These are phyloP conservation scores for Mnemiopsis leidyi DNA, from an alignment of 37 sponge, comb jelly and placozoan genomes.

Conservation along the genomic window DNA sequence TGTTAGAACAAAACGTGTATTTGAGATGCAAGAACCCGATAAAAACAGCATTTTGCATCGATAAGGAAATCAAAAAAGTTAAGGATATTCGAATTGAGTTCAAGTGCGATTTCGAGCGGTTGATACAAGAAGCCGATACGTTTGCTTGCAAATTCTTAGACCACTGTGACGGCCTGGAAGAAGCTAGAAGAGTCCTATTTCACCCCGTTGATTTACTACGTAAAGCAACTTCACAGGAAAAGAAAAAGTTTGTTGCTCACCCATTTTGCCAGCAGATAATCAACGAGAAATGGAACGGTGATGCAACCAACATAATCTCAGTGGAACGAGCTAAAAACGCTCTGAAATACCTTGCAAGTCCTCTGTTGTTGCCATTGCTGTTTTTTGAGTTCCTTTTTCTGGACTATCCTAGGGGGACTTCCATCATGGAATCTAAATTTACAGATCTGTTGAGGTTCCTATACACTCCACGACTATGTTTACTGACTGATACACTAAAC, in stretches of 20 bases:
- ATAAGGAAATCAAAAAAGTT: not conserved
- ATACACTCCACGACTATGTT: not conserved
- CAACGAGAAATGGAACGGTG: not conserved
- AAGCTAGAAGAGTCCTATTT: not conserved
- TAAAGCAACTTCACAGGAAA: not conserved
- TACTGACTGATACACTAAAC: not conserved
- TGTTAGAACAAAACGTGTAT: not conserved
- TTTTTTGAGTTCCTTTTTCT: not conserved
- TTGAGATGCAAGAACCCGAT: not conserved
- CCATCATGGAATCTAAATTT: not conserved
- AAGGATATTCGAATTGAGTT: not conserved
- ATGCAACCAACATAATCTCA: not conserved
- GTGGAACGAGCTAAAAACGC: not conserved
- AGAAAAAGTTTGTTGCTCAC: not conserved
- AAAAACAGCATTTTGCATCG: not conserved
- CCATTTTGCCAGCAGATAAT: not conserved
- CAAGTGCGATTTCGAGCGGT: not conserved
- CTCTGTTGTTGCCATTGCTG: not conserved
- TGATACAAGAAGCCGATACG: not conserved
- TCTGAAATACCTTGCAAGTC: not conserved
- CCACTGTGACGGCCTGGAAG: not conserved
- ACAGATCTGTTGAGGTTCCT: not conserved
- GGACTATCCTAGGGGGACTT: not conserved
- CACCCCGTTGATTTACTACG: not conserved
- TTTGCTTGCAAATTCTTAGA: not conserved